A percentile compares a stretch with the other conserved stretches of the same genome.
Evolutionary conservation across 2,888 invertebrate genomes (phyloP).

Genomic region (Xestia c-nigrum): DNA sequence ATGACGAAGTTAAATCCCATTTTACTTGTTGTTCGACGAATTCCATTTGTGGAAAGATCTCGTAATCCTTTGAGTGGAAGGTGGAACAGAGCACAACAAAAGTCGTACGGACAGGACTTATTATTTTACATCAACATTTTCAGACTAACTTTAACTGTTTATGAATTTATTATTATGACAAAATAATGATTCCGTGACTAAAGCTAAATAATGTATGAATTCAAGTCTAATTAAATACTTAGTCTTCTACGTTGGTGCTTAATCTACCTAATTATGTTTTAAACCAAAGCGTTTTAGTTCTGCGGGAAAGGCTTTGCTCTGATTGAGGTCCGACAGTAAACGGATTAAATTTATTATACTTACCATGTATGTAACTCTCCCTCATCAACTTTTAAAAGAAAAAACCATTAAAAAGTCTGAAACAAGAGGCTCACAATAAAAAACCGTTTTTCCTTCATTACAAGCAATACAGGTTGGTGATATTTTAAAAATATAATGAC

Average conservation of each 20-base stretch:
- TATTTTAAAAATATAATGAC: constrained; percentile 40
- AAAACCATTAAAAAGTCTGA: constrained; percentile 21
- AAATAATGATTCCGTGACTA: neutral
- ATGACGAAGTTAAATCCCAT: constrained; percentile 67
- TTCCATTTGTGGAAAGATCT: constrained; percentile 55
- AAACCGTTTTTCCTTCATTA: constrained; percentile 16
- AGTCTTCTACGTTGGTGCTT: constrained; percentile 26
- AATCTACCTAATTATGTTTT: constrained; percentile 66
- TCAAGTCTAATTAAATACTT: constrained; percentile 9
- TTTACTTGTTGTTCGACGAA: constrained; percentile 62
- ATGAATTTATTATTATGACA: neutral
- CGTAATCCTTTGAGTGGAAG: constrained; percentile 64
- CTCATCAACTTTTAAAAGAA: constrained; percentile 60
- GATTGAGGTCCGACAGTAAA: constrained; percentile 77
- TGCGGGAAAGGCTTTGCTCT: constrained; percentile 67
- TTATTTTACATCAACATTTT: constrained; percentile 27
- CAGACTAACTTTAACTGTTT: constrained; percentile 15
- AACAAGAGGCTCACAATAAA: constrained; percentile 17
- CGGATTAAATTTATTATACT: constrained; percentile 67
- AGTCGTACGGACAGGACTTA: constrained; percentile 14
- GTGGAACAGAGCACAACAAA: constrained; percentile 45
- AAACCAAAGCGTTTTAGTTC: constrained; percentile 67
- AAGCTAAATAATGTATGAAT: neutral
- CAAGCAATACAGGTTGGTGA: constrained; percentile 4
- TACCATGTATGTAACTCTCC: constrained; percentile 56